Evolutionary conservation across 2,113 vertebrate species (phyloP).

Genomic region (Cynocephalus volans): DNA sequence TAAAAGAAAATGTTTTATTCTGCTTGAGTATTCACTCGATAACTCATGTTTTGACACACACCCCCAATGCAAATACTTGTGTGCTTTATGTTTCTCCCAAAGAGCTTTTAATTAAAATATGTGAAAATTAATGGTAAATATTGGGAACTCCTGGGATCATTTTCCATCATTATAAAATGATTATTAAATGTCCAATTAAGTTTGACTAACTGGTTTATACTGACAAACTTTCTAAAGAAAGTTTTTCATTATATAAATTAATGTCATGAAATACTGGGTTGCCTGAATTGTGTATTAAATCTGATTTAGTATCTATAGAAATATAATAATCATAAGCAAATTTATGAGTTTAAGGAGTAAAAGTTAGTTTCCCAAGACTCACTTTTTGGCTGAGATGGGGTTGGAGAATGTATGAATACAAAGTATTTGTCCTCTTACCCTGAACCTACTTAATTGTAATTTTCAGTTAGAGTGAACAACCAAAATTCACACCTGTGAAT

Average conservation of each 20-base stretch:
- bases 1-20: too few species aligned
- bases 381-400: not conserved
- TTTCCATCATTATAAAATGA: too few species aligned
- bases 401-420: not conserved
- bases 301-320: not conserved
- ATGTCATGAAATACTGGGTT: not conserved
- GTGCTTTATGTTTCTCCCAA: not conserved
- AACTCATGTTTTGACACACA: too few species aligned
- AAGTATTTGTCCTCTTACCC: too few species aligned
- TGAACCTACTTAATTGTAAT: too few species aligned
- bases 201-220: too few species aligned
- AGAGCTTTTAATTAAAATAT: not conserved
- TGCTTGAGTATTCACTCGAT: too few species aligned
- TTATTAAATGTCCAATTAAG: too few species aligned
- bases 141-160: too few species aligned
- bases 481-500: too few species aligned
- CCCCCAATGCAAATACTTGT: not conserved
- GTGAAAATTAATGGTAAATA: not conserved
- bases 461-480: too few species aligned
- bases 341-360: not conserved
- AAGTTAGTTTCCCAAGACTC: constrained; percentile 2
- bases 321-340: not conserved
- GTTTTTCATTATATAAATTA: constrained; percentile 8
- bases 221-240: constrained; percentile 49
- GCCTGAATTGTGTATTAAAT: not conserved